phyloP scores from a whole-genome alignment of 2,888 invertebrate genomes.

The Nemurella pictetii region DNA sequence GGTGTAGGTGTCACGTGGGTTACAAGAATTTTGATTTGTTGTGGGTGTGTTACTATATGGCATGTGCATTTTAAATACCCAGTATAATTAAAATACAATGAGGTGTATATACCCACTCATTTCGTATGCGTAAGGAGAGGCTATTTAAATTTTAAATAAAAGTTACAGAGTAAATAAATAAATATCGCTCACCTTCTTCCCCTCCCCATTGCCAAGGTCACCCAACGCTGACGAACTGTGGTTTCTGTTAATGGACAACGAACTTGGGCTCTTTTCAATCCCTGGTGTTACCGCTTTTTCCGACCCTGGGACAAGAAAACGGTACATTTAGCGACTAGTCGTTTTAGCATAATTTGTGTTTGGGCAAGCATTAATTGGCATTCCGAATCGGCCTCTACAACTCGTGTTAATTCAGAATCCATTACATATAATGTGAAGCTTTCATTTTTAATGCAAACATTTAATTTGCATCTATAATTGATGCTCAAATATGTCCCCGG shows the following conservation, averaged over 20 bases:
- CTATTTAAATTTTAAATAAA: neutral
- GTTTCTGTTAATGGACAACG: conserved; percentile 77
- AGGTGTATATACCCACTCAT: neutral
- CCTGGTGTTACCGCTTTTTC: conserved; percentile 37
- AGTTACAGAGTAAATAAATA: neutral
- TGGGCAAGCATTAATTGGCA: neutral
- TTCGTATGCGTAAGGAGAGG: neutral
- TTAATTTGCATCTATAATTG: neutral
- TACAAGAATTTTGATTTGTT: neutral
- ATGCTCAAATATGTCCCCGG: neutral
- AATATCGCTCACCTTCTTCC: conserved; percentile 55
- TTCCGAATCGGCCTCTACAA: neutral
- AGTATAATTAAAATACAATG: neutral
- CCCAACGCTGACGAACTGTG: conserved; percentile 67
- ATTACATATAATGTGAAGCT: neutral
- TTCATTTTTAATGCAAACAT: neutral
- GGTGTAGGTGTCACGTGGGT: too few species aligned
- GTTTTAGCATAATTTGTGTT: neutral
- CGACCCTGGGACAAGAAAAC: neutral
- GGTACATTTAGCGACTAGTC: neutral
- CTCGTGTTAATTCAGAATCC: neutral
- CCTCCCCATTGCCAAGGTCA: conserved; percentile 61
- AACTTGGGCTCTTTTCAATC: conserved; percentile 82
- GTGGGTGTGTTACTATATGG: neutral
- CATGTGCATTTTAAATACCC: neutral